Conservation (phyloP, 2,888 invertebrate genomes). For the Oscheius onirici region DNA sequence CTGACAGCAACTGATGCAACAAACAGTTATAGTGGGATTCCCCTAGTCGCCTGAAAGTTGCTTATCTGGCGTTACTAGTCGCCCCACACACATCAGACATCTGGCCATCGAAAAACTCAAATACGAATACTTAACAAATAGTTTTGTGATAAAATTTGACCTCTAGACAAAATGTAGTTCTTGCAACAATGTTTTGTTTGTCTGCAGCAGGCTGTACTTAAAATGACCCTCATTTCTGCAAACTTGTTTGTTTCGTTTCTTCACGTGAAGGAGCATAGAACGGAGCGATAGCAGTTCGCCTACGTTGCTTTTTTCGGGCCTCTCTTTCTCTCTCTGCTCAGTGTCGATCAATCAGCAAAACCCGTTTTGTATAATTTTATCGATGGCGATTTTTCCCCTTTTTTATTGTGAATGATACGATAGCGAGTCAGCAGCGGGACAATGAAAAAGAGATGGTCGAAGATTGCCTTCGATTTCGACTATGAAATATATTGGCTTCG, state of each 20-base stretch:
- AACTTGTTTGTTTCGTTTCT: background rate
- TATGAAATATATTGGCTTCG: conserved; percentile 9
- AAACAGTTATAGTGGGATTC: background rate
- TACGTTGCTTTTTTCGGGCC: background rate
- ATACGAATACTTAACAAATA: background rate
- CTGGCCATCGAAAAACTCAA: background rate
- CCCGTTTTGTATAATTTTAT: conserved; percentile 25
- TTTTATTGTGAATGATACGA: conserved; percentile 6
- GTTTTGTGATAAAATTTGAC: too few relatives aligned
- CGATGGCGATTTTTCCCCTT: conserved; percentile 2
- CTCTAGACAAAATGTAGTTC: too few relatives aligned
- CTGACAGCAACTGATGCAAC: background rate
- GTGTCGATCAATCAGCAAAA: conserved; percentile 3
- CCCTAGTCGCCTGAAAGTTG: too few relatives aligned
- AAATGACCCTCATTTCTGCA: too few relatives aligned
- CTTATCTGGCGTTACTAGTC: conserved; percentile 27
- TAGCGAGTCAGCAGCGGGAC: background rate
- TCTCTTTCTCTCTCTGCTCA: background rate
- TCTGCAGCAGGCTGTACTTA: too few relatives aligned
- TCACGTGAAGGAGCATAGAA: conserved; percentile 8
- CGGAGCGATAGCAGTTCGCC: background rate
- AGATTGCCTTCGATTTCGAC: conserved; percentile 2
- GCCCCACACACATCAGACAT: conserved; percentile 26
- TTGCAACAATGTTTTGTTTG: too few relatives aligned
- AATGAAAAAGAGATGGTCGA: conserved; percentile 4